Percentiles rank a stretch among this genome's conserved stretches.
Evolutionary conservation across 2,113 vertebrate genomes (phyloP).

Genomic region (Corythoichthys haematopterus): DNA sequence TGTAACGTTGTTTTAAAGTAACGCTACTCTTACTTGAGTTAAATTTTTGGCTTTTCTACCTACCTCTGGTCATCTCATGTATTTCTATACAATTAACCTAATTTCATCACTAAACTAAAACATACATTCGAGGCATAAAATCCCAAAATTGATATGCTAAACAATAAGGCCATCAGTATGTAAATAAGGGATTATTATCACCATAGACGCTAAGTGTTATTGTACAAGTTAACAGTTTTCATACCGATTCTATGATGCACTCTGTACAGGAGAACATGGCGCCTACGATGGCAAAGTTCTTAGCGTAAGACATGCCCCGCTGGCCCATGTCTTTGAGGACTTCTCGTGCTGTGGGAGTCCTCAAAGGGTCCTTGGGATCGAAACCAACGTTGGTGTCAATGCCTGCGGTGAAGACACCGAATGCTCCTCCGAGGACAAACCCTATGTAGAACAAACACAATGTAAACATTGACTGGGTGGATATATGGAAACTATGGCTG

Average conservation of each 20-base stretch:
- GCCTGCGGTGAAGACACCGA: slow-evolving; percentile 94
- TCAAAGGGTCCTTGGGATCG: slow-evolving; percentile 93
- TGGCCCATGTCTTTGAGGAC: slow-evolving; percentile 98
- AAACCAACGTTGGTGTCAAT: slow-evolving; percentile 95
- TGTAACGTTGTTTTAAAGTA: too few relatives aligned
- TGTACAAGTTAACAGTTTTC: neutral
- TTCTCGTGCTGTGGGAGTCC: slow-evolving; percentile 86
- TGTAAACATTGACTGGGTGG: neutral
- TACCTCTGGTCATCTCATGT: too few relatives aligned
- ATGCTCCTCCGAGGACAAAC: slow-evolving; percentile 92
- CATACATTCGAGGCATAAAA: too few relatives aligned
- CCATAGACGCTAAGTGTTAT: too few relatives aligned
- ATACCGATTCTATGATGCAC: slow-evolving; percentile 93
- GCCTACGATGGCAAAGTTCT: slow-evolving; percentile 95
- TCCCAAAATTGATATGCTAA: too few relatives aligned
- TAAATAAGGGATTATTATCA: too few relatives aligned
- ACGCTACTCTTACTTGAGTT: too few relatives aligned
- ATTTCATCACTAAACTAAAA: too few relatives aligned
- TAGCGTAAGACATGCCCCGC: slow-evolving; percentile 94
- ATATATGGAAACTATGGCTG: neutral
- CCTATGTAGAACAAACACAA: slow-evolving; percentile 63
- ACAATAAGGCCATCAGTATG: too few relatives aligned
- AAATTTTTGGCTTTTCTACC: too few relatives aligned
- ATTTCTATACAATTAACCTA: too few relatives aligned
- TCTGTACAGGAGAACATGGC: slow-evolving; percentile 98